phyloP scores from a whole-genome alignment of 2,888 invertebrate genomes.

The Orthosia gracilis region DNA sequence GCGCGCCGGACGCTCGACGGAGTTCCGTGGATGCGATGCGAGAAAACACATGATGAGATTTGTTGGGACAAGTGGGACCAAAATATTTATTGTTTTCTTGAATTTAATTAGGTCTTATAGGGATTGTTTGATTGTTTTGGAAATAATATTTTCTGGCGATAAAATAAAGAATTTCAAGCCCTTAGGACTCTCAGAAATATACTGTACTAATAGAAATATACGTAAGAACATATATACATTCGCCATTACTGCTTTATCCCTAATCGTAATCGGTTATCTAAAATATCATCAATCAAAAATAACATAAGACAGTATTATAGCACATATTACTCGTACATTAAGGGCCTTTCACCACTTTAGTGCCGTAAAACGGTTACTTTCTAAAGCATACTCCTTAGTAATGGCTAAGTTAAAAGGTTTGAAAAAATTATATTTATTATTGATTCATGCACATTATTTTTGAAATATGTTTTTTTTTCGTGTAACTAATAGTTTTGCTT shows the following conservation, averaged over 20 bases:
- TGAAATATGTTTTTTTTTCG: too few relatives aligned
- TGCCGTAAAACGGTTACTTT: too few relatives aligned
- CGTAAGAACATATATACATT: too few relatives aligned
- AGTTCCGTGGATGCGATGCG: slow-evolving; percentile 66
- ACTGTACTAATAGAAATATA: too few relatives aligned
- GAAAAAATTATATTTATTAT: too few relatives aligned
- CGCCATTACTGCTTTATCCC: not conserved
- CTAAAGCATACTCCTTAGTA: too few relatives aligned
- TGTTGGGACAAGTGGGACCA: slow-evolving; percentile 29
- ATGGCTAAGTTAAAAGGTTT: too few relatives aligned
- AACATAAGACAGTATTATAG: not conserved
- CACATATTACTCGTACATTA: too few relatives aligned
- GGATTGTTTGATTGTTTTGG: not conserved
- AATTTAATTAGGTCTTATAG: not conserved
- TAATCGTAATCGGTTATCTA: not conserved
- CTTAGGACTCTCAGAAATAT: too few relatives aligned
- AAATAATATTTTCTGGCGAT: not conserved
- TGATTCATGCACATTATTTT: too few relatives aligned
- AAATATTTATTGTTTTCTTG: slow-evolving; percentile 31
- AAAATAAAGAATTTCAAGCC: not conserved
- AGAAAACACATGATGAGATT: slow-evolving; percentile 61
- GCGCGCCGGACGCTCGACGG: slow-evolving; percentile 54
- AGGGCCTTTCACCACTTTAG: too few relatives aligned
- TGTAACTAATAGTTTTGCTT: too few relatives aligned
- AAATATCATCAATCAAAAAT: not conserved